phyloP scores from a whole-genome alignment of 2,888 invertebrate species.

The Pseudeuparius sepicola region DNA sequence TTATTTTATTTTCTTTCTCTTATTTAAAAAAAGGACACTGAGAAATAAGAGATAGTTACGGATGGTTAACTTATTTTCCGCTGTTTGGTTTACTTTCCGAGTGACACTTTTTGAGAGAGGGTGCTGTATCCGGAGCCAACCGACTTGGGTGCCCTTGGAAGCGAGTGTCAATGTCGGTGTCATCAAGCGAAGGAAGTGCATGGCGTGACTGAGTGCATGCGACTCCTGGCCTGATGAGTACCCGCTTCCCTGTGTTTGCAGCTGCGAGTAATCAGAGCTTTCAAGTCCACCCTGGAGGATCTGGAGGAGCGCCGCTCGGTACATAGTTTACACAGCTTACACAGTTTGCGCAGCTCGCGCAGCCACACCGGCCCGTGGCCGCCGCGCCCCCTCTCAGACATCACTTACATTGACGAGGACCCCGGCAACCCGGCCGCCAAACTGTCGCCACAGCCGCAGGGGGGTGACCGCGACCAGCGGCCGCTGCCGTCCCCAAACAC shows the following conservation, averaged over 20 bases:
- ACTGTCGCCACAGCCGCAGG: slow-evolving; percentile 34
- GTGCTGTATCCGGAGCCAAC: too few relatives aligned
- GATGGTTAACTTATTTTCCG: too few relatives aligned
- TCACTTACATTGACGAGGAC: slow-evolving; percentile 56
- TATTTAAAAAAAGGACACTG: too few relatives aligned
- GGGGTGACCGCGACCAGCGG: slow-evolving; percentile 37
- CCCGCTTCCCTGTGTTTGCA: slow-evolving; percentile 67
- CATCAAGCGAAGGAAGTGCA: too few relatives aligned
- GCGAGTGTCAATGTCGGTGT: too few relatives aligned
- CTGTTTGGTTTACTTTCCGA: too few relatives aligned
- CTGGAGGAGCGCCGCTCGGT: slow-evolving; percentile 97
- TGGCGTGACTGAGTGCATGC: slow-evolving; percentile 33
- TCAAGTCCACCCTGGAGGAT: slow-evolving; percentile 99
- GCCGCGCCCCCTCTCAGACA: slow-evolving; percentile 64
- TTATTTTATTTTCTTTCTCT: too few relatives aligned
- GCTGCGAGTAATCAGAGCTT: slow-evolving; percentile 99
- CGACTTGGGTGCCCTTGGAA: too few relatives aligned
- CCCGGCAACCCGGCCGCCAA: slow-evolving; percentile 32
- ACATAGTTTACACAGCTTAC: slow-evolving; percentile 92
- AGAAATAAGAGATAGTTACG: too few relatives aligned
- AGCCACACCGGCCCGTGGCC: slow-evolving; percentile 58
- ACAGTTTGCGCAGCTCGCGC: slow-evolving; percentile 71
- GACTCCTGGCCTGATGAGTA: slow-evolving; percentile 39
- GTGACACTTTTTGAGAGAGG: too few relatives aligned
- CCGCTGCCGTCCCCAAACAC: slow-evolving; percentile 39